Base-by-base conservation (phyloP, 1,140 invertebrate species). In the Lepidurus couesii region DNA sequence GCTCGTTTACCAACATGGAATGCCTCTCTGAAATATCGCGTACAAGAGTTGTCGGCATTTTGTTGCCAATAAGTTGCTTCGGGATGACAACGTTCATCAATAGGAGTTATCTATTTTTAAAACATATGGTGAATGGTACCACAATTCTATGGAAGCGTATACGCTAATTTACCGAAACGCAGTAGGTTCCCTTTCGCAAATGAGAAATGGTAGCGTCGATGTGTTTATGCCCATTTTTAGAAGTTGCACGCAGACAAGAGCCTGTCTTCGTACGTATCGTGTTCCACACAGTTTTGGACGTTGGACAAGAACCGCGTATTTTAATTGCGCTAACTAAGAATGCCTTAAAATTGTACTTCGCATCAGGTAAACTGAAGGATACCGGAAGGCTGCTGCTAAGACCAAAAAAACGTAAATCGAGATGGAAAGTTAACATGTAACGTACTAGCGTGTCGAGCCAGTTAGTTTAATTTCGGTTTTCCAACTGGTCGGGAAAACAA, bases 1-100 rank as follows among this genome's bases (percentile, higher is more conserved):
- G 34, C 34, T 34, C 34, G 34, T 34, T 34, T 34, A 34, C 34
- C 34, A 34, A 34, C 3, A 34, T 34, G 34, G 34, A 34, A 34
- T 4, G 3, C 34, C 3, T 34, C 34, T 34, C 34, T 4, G 34
- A 65, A 65, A 21, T 65, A 65, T 13, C 53, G 53, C 53, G 53
- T 65, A 65, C 53, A 65, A 16, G 53, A 11, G 21, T n/a, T 9
- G 16, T 5, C 53, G 21, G 13, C 13, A 65, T 16, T 65, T 65
- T 65, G 16, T 16, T 65, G 53, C 53, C 53, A 65, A n/a, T 65
- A 65, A 9, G 53, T 65, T n/a, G 53, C 53, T 65, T 65, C 53
- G 21, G 53, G 53, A 65, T 65, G 53, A 16, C 53, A 65, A 65
- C 53, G 53, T 9, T 65, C 13, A 9, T 65, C 53, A 65, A 65